Percentiles rank a stretch among this genome's conserved stretches.
Evolutionary conservation across 2,888 invertebrate species (phyloP).

Genomic region (Noctua pronuba): DNA sequence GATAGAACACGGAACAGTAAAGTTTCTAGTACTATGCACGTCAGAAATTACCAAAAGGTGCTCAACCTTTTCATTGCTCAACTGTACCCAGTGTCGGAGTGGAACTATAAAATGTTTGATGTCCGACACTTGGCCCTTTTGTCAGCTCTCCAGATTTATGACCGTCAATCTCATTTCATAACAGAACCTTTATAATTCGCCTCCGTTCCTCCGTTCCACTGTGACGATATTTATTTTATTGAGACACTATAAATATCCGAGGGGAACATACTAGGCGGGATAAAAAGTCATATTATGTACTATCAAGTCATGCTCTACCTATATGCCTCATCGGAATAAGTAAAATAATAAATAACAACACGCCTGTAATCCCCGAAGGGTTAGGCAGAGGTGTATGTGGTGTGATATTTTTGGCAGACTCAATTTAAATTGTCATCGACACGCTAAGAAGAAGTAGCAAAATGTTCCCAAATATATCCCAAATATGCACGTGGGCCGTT

Average conservation of each 20-base stretch:
- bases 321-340: background rate
- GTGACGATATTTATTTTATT: conserved; percentile 53
- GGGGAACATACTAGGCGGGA: background rate
- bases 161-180: conserved; percentile 60
- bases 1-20: background rate
- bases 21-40: background rate
- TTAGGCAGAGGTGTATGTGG: too few relatives aligned
- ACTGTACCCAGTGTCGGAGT: background rate
- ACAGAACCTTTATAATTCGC: conserved; percentile 59
- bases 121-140: conserved; percentile 33
- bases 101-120: conserved; percentile 45
- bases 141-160: conserved; percentile 38
- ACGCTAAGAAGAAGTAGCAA: too few relatives aligned
- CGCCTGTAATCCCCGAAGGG: too few relatives aligned
- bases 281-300: background rate
- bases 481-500: background rate
- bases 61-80: background rate
- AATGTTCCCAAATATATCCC: background rate
- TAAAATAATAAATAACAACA: too few relatives aligned
- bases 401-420: too few relatives aligned
- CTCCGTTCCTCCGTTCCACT: conserved; percentile 2
- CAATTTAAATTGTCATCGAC: too few relatives aligned
- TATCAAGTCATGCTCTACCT: background rate
- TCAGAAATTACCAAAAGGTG: background rate
- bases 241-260: too few relatives aligned